Base-by-base conservation (phyloP, 2,888 invertebrate genomes). In the Aromia moschata region DNA sequence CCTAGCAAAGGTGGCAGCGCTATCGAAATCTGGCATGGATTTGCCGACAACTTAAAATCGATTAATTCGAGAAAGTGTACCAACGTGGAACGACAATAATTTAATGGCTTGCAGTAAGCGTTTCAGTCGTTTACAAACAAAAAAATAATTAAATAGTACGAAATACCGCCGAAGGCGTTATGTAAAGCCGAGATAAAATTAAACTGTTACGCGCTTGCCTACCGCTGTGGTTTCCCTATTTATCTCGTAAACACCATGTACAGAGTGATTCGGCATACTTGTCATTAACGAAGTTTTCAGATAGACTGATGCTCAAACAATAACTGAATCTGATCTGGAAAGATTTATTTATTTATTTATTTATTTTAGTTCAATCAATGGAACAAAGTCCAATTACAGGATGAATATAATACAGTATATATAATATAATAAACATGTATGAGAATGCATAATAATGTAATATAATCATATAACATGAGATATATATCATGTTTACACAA, bases 41-140 rank as follows among this genome's bases (percentile, higher is more conserved):
- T 9, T 15, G 14, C 4, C 14, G 20, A 37, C 33, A 49, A 47
- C 17, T 7, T 14, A 15, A 40, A 52, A 10, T 52, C 40, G 37
- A 52, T 52, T 38, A 16, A 52, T 31, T 52, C 16, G 40, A 41
- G 56, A 57, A 57, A 57, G 56, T 51, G 51, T 51, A 57, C 38
- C 17, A 31, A 18, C 33, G 47, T 18, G 41, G 40, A 47, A 47
- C 15, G 36, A 12, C n/a, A n/a, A n/a, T 33, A 17, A 18, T 43
- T 56, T 49, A 14, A 36, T 56, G 33, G 15, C 41, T 43, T 41
- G 31, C 33, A 33, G 20, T 36, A 20, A 33, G 33, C 33, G 36
- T 31, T 41, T 25, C 40, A 14, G 10, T 10, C 25, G 10, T 30
- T 31, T 15, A 30, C 37, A 41, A 38, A 25, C 20, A 11, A 56